Percentiles rank a stretch among this genome's conserved stretches.
Evolutionary conservation across 2,888 invertebrate species (phyloP).

Genomic region (Platypus cylindrus): DNA sequence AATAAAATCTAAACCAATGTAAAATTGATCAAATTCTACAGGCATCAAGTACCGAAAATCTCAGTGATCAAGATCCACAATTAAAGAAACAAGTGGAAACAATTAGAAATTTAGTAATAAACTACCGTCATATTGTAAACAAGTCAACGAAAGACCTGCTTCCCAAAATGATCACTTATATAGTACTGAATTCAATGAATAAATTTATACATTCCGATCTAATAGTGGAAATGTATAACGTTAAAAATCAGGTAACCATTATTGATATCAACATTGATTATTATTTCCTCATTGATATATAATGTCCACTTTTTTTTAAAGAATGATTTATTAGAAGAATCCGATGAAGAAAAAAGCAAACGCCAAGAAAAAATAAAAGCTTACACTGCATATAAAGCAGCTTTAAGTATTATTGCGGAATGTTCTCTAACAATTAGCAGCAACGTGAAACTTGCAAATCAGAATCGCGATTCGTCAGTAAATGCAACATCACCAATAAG

Average conservation of each 20-base stretch:
- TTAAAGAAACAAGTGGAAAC: conserved; percentile 98
- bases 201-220: conserved; percentile 96
- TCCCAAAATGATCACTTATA: conserved; percentile 96
- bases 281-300: background rate
- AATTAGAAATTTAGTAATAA: conserved; percentile 97
- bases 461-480: no score
- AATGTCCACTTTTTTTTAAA: background rate
- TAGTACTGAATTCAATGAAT: conserved; percentile 93
- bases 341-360: conserved; percentile 87
- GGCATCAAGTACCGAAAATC: conserved; percentile 1
- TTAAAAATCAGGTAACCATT: conserved; percentile 76
- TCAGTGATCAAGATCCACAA: conserved; percentile 54
- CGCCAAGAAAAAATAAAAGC: conserved; percentile 97
- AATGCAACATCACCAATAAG: no score
- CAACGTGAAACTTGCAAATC: no score
- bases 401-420: conserved; percentile 92
- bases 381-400: conserved; percentile 99
- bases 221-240: conserved; percentile 89
- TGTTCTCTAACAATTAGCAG: conserved; percentile 61
- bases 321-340: conserved; percentile 68
- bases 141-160: conserved; percentile 97
- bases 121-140: conserved; percentile 98
- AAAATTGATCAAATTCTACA: no score
- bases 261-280: background rate
- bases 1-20: no score